Evolutionary conservation across 2,113 vertebrate genomes (phyloP), one percentile per base, ranked within the genome.

Genomic region (Apodemus speciosus): DNA sequence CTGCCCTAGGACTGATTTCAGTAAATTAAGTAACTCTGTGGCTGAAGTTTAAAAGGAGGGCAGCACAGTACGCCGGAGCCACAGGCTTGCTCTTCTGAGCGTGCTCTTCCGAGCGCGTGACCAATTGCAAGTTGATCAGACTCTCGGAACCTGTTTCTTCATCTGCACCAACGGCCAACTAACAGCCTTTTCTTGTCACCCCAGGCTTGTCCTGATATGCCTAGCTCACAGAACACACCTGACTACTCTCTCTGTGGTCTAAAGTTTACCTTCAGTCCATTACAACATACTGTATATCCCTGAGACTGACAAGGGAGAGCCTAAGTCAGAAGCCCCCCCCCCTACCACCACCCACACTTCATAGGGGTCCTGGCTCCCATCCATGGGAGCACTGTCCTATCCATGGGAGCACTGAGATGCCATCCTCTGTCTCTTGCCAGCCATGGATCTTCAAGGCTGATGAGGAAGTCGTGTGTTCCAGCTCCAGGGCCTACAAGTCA

Each of bases 91-190:
- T 38, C 38, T 60, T 51, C 15, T 35, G 68, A 69, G 40, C 92
- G 76, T 2, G 62, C 10, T 38, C 38, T 60, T 51, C 15, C 30
- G 68, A 69, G 40, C 92, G 76, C 88, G 73, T 83, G 77, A 77
- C 40, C 14, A 14, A 43, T 56, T 56, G 7, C 35, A 88, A 23
- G 21, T 60, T 84, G 21, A 43, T 77, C 43, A 79, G 40, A 53
- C 15, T 89, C 40, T 94, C 30, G 62, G 84, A 76, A 73, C 40
- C 40, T 60, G 14, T 66, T 75, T 94, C n/a, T 56, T 77, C 64
- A n/a, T 71, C 60, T 75, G 69, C 49, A 71, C 69, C 25, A 16
- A 23, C 7, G 76, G 3, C 79, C 6, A 7, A 56, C 38, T n/a
- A 73, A 89, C 8, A 15, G 27, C 11, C 56, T 71, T 90, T 86